Base-by-base conservation (phyloP, 2,888 invertebrate species). In the Hartigia nigra region DNA sequence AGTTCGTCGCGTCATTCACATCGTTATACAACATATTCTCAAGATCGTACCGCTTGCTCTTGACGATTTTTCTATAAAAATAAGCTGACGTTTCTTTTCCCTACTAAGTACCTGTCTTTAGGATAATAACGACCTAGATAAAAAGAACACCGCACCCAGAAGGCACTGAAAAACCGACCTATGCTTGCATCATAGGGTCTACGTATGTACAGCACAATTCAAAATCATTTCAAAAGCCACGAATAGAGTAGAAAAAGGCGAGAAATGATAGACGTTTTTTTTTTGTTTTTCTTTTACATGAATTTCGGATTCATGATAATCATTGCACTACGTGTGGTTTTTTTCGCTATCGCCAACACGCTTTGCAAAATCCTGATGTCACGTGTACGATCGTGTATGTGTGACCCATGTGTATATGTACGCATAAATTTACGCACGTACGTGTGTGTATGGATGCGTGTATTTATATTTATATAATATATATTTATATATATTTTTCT, bases 221-320 rank as follows among this genome's bases (percentile, higher is more conserved):
- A 87, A 84, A 90, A 87, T 87, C 81, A 85, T 87, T 80, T 83
- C 83, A 84, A 88, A 89, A 89, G 86, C 87, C 86, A 88, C 84
- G 85, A 86, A 86, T 86, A 87, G 85, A 87, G 88, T 90, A 90
- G 87, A 89, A 90, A 89, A 89, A 89, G 88, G 87, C 85, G 83
- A 87, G 84, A 88, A 89, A 86, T 81, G 82, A 84, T 87, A 83
- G 77, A 83, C 32, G 55, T 55, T 55, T 72, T 72, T 32, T 12
- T 79, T 78, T 69, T n/a, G n/a, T n/a, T n/a, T 55, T 55, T 72
- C 32, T 32, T 12, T 79, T 78, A 69, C 81, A 55, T 79, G 76
- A 79, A 83, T 84, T 78, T 69, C 74, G 75, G 76, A 70, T 79
- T 74, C 77, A 70, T 36, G 76, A 74, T 74, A 31, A 31, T 39